Evolutionary conservation across 2,888 invertebrate species (phyloP).

Genomic region (Lissonota sp.): DNA sequence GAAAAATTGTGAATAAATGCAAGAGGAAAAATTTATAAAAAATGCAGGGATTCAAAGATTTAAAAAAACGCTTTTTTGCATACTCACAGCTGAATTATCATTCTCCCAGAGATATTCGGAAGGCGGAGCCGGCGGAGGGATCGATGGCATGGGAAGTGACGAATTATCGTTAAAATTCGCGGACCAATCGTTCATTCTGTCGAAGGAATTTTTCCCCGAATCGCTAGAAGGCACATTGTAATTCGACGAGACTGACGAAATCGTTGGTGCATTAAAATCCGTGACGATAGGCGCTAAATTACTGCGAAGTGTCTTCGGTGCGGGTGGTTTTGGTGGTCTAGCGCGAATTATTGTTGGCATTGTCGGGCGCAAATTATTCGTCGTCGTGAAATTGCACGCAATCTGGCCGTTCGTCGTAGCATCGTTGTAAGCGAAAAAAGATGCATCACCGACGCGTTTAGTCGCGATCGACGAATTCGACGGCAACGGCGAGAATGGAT

Average conservation of each 20-base stretch:
- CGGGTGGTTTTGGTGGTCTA: conserved; percentile 86
- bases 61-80: conserved; percentile 4
- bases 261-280: conserved; percentile 74
- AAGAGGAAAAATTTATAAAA: neutral
- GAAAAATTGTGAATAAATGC: too few species aligned
- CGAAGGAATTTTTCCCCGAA: conserved; percentile 8
- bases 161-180: conserved; percentile 79
- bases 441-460: conserved; percentile 75
- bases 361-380: conserved; percentile 66
- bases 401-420: conserved; percentile 25
- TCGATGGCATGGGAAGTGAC: conserved; percentile 92
- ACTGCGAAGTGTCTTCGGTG: conserved; percentile 83
- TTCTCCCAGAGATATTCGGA: conserved; percentile 79
- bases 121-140: conserved; percentile 92
- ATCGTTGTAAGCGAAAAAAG: conserved; percentile 76
- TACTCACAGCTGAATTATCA: conserved; percentile 71
- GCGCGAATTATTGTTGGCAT: conserved; percentile 92
- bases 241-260: conserved; percentile 40
- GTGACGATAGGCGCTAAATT: conserved; percentile 68
- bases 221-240: conserved; percentile 42
- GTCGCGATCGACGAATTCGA: conserved; percentile 60
- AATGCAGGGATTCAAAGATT: neutral
- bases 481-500: conserved; percentile 86
- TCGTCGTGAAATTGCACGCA: conserved; percentile 52
- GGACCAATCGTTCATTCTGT: conserved; percentile 54